Conservation (phyloP, 1,140 invertebrate species). For the Drosophila obscura region DNA sequence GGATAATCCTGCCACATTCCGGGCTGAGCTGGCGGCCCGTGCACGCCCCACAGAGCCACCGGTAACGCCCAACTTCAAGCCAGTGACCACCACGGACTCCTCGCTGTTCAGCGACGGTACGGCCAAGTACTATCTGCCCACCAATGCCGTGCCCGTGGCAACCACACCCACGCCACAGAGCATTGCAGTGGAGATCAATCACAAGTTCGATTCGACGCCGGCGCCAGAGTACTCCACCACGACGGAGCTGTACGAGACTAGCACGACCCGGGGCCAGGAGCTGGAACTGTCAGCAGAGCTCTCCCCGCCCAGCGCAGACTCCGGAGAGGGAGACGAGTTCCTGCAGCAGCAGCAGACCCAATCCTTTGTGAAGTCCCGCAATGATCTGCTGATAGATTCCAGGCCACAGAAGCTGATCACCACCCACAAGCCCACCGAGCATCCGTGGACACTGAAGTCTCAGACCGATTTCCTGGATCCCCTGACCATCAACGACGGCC, state of each 20-base stretch:
- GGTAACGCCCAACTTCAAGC: constrained; percentile 64
- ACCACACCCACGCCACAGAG: constrained; percentile 80
- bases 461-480: constrained; percentile 86
- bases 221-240: constrained; percentile 62
- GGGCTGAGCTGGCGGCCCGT: constrained; percentile 88
- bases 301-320: constrained; percentile 62
- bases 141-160: constrained; percentile 51
- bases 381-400: constrained; percentile 63
- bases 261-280: constrained; percentile 56
- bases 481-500: constrained; percentile 88
- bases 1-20: constrained; percentile 91
- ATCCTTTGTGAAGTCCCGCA: constrained; percentile 77
- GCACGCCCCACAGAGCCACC: constrained; percentile 91
- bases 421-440: constrained; percentile 83
- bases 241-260: constrained; percentile 57
- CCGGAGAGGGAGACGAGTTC: constrained; percentile 68
- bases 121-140: constrained; percentile 77
- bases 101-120: constrained; percentile 75
- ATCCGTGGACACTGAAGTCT: constrained; percentile 72
- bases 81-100: constrained; percentile 65
- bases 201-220: constrained; percentile 75
- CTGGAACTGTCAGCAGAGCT: constrained; percentile 73
- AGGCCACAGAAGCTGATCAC: constrained; percentile 67
- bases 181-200: constrained; percentile 84
- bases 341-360: constrained; percentile 81